Evolutionary conservation across 2,888 invertebrate species (phyloP).

Genomic region (Caradrina kadenii): DNA sequence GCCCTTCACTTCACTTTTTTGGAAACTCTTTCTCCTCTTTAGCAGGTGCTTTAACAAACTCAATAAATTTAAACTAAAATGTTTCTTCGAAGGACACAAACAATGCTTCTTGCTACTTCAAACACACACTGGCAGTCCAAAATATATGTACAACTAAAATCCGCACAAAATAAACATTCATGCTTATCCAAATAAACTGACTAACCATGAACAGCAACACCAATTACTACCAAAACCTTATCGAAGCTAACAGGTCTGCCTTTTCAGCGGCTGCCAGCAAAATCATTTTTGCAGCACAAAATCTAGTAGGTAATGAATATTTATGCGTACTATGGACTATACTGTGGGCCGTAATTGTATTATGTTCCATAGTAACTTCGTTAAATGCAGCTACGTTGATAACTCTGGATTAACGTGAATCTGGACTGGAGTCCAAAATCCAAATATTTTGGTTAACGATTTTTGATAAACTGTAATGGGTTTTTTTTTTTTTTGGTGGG

Average conservation of each 20-base stretch:
- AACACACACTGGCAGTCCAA: not conserved
- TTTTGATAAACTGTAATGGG: no score
- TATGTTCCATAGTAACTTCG: constrained; percentile 72
- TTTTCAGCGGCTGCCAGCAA: constrained; percentile 53
- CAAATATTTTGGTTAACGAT: constrained; percentile 10
- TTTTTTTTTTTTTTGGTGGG: no score
- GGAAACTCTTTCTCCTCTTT: no score
- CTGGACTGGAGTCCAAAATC: not conserved
- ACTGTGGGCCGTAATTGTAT: constrained; percentile 71
- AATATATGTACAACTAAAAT: not conserved
- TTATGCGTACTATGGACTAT: constrained; percentile 70
- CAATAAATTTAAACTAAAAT: no score
- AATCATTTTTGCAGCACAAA: constrained; percentile 67
- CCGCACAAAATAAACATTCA: not conserved
- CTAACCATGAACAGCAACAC: constrained; percentile 4
- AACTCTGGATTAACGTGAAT: constrained; percentile 9
- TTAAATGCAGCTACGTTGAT: constrained; percentile 57
- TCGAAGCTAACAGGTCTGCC: constrained; percentile 19
- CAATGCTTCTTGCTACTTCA: not conserved
- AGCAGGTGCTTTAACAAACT: no score
- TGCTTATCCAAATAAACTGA: not conserved
- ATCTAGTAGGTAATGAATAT: constrained; percentile 75
- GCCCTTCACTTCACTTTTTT: no score
- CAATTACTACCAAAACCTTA: constrained; percentile 19
- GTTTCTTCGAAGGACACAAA: no score